A percentile compares a stretch with the other conserved stretches of the same genome.
Evolutionary conservation across 2,888 invertebrate genomes (phyloP).

Genomic region (Mesoligia furuncula): DNA sequence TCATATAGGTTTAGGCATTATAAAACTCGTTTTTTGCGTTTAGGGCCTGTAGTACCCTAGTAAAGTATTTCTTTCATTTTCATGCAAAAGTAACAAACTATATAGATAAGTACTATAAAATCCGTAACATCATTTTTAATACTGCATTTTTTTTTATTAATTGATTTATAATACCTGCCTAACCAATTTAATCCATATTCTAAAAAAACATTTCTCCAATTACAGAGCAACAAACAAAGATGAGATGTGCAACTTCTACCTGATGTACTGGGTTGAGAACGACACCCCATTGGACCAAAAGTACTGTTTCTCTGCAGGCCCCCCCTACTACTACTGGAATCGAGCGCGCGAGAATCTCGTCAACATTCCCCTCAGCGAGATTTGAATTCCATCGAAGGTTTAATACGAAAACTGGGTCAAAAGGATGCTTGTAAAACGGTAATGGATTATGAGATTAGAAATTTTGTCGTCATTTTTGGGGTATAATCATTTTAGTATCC

Average conservation of each 20-base stretch:
- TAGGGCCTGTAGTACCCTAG: too few species aligned
- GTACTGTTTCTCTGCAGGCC: constrained; percentile 96
- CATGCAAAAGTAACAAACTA: not conserved
- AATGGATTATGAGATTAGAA: constrained; percentile 45
- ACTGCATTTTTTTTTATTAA: too few species aligned
- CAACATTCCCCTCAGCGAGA: constrained; percentile 92
- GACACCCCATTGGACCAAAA: constrained; percentile 93
- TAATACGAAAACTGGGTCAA: constrained; percentile 1
- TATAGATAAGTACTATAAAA: not conserved
- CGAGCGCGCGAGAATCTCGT: constrained; percentile 91
- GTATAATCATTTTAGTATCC: constrained; percentile 13
- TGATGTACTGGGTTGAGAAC: constrained; percentile 97
- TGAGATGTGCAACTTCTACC: constrained; percentile 99
- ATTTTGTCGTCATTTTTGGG: constrained; percentile 5
- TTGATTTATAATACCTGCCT: not conserved
- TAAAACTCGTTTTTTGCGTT: too few species aligned
- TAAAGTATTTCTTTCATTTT: not conserved
- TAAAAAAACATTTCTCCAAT: constrained; percentile 35
- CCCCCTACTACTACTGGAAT: constrained; percentile 96
- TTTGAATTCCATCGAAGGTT: constrained; percentile 65
- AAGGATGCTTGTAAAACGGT: constrained; percentile 38
- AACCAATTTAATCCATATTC: not conserved
- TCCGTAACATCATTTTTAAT: not conserved
- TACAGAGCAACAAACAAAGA: constrained; percentile 95
- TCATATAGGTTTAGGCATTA: too few species aligned